Conservation (phyloP, 1,140 invertebrate genomes). For the Diachasmimorpha longicaudata region DNA sequence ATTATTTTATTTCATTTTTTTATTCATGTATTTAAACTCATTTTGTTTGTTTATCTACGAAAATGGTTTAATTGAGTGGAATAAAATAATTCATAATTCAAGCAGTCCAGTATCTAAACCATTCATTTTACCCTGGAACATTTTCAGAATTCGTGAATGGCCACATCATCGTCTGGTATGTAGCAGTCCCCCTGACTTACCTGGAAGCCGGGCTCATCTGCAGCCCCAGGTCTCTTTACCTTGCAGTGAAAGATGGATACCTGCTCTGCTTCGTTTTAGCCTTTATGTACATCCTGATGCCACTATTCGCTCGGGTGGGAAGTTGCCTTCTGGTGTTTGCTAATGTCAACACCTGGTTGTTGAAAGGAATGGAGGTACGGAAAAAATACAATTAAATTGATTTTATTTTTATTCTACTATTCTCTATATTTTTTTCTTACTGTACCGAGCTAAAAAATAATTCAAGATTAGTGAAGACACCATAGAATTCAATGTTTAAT, state of each 20-base stretch:
- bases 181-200: conserved; percentile 55
- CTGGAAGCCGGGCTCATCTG: conserved; percentile 55
- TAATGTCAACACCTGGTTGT: conserved; percentile 51
- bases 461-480: too few species aligned
- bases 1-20: too few species aligned
- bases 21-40: too few species aligned
- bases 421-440: too few species aligned
- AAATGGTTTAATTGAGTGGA: too few species aligned
- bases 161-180: conserved; percentile 52
- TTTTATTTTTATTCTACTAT: background rate
- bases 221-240: conserved; percentile 43
- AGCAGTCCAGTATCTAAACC: too few species aligned
- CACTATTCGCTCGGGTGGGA: conserved; percentile 47
- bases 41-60: too few species aligned
- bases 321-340: conserved; percentile 42
- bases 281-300: conserved; percentile 55
- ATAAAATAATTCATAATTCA: too few species aligned
- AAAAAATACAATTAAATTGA: background rate
- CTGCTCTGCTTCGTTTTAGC: conserved; percentile 48
- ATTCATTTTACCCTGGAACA: background rate
- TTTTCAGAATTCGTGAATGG: conserved; percentile 50
- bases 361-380: conserved; percentile 59
- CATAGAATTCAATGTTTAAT: background rate
- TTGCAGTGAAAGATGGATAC: conserved; percentile 45
- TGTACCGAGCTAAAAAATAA: too few species aligned